phyloP scores from a whole-genome alignment of 2,888 invertebrate species.

The Plusia festucae region DNA sequence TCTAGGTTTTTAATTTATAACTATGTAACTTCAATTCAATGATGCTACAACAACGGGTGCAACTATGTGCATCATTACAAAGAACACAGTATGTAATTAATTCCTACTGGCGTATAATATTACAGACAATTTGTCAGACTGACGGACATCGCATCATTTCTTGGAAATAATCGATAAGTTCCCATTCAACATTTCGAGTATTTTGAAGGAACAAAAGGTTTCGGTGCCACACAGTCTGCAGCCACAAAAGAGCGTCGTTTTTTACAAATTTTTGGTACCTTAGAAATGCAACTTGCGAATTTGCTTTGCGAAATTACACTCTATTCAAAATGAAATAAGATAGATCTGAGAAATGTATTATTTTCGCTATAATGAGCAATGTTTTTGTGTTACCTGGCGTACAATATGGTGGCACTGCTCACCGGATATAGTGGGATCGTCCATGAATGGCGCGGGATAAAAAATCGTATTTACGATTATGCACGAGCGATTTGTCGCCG shows the following conservation, averaged over 20 bases:
- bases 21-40: slow-evolving; percentile 16
- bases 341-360: slow-evolving; percentile 57
- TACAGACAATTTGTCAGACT: slow-evolving; percentile 54
- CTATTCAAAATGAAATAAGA: slow-evolving; percentile 61
- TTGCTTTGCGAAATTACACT: slow-evolving; percentile 64
- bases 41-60: slow-evolving; percentile 21
- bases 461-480: slow-evolving; percentile 87
- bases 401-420: slow-evolving; percentile 79
- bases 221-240: slow-evolving; percentile 87
- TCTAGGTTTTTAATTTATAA: slow-evolving; percentile 1
- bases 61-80: slow-evolving; percentile 43
- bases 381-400: slow-evolving; percentile 78
- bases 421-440: slow-evolving; percentile 84
- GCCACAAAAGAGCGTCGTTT: slow-evolving; percentile 81
- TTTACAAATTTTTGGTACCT: slow-evolving; percentile 81
- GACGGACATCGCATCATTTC: slow-evolving; percentile 70
- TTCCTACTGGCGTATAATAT: slow-evolving; percentile 45
- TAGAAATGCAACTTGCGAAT: slow-evolving; percentile 78
- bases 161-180: slow-evolving; percentile 76
- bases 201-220: slow-evolving; percentile 81
- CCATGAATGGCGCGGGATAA: slow-evolving; percentile 76
- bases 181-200: slow-evolving; percentile 72
- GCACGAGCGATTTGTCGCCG: slow-evolving; percentile 86
- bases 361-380: slow-evolving; percentile 76
- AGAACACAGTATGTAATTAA: slow-evolving; percentile 48